Evolutionary conservation across 2,888 invertebrate species (phyloP).

Genomic region (Molorchus minor): DNA sequence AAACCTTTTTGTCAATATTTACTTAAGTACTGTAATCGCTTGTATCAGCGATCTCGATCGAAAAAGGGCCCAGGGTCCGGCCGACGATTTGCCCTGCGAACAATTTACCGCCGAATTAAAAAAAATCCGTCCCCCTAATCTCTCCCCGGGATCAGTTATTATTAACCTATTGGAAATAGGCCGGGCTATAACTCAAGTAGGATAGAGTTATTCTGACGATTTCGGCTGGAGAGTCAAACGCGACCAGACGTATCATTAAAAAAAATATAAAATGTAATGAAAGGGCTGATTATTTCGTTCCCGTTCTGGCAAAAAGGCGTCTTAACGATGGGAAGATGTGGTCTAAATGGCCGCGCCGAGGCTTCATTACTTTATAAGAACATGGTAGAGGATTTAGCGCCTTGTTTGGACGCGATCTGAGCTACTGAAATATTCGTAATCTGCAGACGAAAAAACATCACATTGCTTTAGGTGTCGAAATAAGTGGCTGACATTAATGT

Average conservation of each 20-base stretch:
- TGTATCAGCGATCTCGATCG: conserved; percentile 36
- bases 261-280: conserved; percentile 27
- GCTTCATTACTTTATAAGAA: conserved; percentile 16
- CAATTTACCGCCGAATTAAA: too few relatives aligned
- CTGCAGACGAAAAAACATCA: conserved; percentile 1
- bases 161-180: too few relatives aligned
- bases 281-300: conserved; percentile 11
- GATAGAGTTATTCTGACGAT: conserved; percentile 35
- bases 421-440: conserved; percentile 9
- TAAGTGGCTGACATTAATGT: too few relatives aligned
- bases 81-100: conserved; percentile 35
- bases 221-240: conserved; percentile 26
- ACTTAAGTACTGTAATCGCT: conserved; percentile 43
- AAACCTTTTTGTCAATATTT: conserved; percentile 43
- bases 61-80: conserved; percentile 32
- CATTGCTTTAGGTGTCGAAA: too few relatives aligned
- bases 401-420: conserved; percentile 1
- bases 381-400: conserved; percentile 1
- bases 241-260: conserved; percentile 32
- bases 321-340: conserved; percentile 13
- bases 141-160: conserved; percentile 33
- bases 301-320: conserved; percentile 3
- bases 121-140: conserved; percentile 21
- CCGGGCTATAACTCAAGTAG: conserved; percentile 36
- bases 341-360: conserved; percentile 9